Conservation (phyloP, 2,888 invertebrate genomes). For the Euphydryas editha region DNA sequence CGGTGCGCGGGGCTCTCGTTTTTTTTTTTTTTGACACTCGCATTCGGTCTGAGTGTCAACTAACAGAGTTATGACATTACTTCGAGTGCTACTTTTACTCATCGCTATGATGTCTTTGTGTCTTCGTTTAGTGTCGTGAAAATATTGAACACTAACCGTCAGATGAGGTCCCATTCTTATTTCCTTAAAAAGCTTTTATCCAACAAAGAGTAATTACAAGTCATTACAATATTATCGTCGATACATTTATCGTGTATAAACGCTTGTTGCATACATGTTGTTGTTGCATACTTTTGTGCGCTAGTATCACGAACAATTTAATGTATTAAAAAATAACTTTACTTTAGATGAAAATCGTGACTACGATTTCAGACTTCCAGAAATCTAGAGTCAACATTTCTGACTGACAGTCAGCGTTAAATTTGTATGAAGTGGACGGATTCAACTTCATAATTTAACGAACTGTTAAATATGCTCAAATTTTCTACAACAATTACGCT, state of each 20-base stretch:
- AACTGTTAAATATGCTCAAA: slow-evolving; percentile 2
- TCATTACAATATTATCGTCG: too few relatives aligned
- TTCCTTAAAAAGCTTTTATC: neutral
- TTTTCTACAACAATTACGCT: slow-evolving; percentile 1
- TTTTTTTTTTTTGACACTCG: slow-evolving; percentile 52
- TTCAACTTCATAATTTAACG: neutral
- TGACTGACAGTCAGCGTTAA: too few relatives aligned
- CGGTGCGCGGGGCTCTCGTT: slow-evolving; percentile 47
- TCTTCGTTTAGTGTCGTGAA: neutral
- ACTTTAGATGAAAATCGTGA: too few relatives aligned
- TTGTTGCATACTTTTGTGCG: too few relatives aligned
- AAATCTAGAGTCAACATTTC: too few relatives aligned
- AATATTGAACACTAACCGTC: neutral
- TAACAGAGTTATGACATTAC: slow-evolving; percentile 42
- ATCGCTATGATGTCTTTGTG: slow-evolving; percentile 10
- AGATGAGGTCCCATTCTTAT: neutral
- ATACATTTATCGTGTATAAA: too few relatives aligned
- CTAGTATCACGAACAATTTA: too few relatives aligned
- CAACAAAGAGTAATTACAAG: neutral
- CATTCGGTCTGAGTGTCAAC: slow-evolving; percentile 42
- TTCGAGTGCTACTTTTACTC: slow-evolving; percentile 15
- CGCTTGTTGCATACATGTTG: too few relatives aligned
- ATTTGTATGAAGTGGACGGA: too few relatives aligned
- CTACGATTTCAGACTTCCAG: too few relatives aligned
- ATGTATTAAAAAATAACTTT: too few relatives aligned